Evolutionary conservation across 2,888 invertebrate species (phyloP), one percentile per base, ranked within the genome.

Genomic region (Syrista parreyssii): DNA sequence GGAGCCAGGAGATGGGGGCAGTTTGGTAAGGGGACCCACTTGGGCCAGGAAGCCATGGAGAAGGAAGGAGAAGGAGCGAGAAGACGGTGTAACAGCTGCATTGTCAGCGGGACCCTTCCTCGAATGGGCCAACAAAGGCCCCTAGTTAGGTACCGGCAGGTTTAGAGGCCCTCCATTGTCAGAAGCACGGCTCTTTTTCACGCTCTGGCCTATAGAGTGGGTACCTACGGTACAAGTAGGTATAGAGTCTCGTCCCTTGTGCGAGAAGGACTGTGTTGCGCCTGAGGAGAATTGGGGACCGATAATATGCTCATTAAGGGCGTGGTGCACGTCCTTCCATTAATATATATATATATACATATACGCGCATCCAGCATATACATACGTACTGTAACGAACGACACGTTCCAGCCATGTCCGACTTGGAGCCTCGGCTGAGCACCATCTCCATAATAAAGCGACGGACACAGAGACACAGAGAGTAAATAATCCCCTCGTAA

Each of bases 171-270:
- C 55, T 55, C 23, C 78, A 80, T 81, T 80, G 79, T 81, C 81
- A 74, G 75, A 74, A 77, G 79, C 73, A 73, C 32, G 79, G 77
- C 77, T 71, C 78, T 81, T 81, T 81, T 81, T 81, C 80, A 79
- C 79, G 74, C 79, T 79, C 55, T 4, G 55, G 23, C 55, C 23
- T 23, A 23, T 23, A 55, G 55, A 55, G 55, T 55, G 23, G 55
- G 23, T 55, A 55, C 55, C 55, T 9, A 55, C 9, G 2, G 31
- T 31, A 33, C 55, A 23, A 55, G 55, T 55, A 55, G 55, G 55
- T 55, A 55, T 55, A 23, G 23, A 55, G 55, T 55, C 15, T 23
- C 23, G 55, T 55, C 78, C 79, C 79, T 80, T 78, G 78, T 79
- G 74, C 73, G 74, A 77, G 79, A 69, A 72, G 31, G 78, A 77